These are phyloP conservation scores for Sialia sialis DNA, from an alignment of 2,113 vertebrate species.

Conservation along the genomic window DNA sequence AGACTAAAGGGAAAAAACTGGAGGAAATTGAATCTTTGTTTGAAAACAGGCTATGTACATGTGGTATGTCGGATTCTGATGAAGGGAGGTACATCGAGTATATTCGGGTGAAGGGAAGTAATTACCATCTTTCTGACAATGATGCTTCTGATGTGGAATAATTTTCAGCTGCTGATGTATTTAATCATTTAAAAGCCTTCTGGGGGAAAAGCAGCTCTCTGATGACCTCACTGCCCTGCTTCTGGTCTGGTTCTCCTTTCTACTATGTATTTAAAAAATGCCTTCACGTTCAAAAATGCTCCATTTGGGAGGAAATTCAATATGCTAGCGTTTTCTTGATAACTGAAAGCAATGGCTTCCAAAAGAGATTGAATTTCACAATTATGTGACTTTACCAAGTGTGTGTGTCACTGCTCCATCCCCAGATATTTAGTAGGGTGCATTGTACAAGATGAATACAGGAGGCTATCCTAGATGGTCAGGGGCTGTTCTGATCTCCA, in stretches of 20 bases:
- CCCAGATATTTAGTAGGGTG: background rate
- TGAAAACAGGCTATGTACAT: slow-evolving; percentile 90
- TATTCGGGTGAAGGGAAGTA: slow-evolving; percentile 97
- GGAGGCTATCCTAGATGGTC: background rate
- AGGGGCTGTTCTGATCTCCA: background rate
- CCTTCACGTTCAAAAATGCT: slow-evolving; percentile 60
- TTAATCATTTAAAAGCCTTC: slow-evolving; percentile 69
- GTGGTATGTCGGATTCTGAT: slow-evolving; percentile 89
- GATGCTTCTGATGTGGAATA: slow-evolving; percentile 97
- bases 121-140: slow-evolving; percentile 98
- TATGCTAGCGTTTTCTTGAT: slow-evolving; percentile 46
- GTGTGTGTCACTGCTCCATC: background rate
- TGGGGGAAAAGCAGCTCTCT: slow-evolving; percentile 64
- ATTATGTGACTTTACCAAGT: background rate
- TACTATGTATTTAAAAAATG: slow-evolving; percentile 58
- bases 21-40: slow-evolving; percentile 97
- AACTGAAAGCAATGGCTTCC: slow-evolving; percentile 45
- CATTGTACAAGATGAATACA: background rate
- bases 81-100: slow-evolving; percentile 96
- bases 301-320: slow-evolving; percentile 42
- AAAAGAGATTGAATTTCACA: background rate
- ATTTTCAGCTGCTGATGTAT: slow-evolving; percentile 60
- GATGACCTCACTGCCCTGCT: slow-evolving; percentile 74
- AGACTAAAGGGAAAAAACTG: slow-evolving; percentile 92
- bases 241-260: slow-evolving; percentile 74